Conservation (phyloP, 2,113 vertebrate genomes). For the Callorhinus ursinus region DNA sequence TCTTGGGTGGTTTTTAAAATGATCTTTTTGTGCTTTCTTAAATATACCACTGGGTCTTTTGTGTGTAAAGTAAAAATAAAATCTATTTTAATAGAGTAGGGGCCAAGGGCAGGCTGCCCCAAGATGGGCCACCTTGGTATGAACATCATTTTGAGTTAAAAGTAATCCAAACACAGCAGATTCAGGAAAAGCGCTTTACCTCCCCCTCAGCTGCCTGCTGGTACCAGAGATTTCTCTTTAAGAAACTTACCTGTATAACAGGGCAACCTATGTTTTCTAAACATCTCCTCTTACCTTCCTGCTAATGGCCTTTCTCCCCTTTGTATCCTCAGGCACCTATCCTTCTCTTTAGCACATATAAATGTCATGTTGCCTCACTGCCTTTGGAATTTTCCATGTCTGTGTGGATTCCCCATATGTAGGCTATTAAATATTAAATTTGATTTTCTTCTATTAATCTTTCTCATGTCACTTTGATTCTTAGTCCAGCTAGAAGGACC, state of each 20-base stretch:
- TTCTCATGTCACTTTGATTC: not conserved
- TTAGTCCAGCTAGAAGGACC: not conserved
- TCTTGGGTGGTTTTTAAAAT: constrained; percentile 29
- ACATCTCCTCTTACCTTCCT: not conserved
- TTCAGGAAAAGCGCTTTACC: not conserved
- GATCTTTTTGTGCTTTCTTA: constrained; percentile 28
- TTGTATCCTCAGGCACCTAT: not conserved
- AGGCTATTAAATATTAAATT: not conserved
- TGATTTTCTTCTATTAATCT: not conserved
- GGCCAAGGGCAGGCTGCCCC: not conserved
- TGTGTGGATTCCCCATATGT: not conserved
- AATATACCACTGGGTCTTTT: constrained; percentile 7
- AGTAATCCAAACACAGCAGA: not conserved
- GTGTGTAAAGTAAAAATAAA: constrained; percentile 36
- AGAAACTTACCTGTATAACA: not conserved
- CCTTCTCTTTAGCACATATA: not conserved
- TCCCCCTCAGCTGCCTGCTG: not conserved
- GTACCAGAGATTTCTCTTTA: not conserved
- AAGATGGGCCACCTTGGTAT: not conserved
- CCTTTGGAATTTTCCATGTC: not conserved
- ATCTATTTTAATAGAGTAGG: constrained; percentile 15
- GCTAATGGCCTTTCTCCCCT: not conserved
- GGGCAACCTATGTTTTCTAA: not conserved
- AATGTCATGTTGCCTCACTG: not conserved
- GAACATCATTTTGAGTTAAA: not conserved